These are phyloP conservation scores for Centrocercus urophasianus DNA, from an alignment of 2,113 vertebrate genomes.

Conservation along the genomic window DNA sequence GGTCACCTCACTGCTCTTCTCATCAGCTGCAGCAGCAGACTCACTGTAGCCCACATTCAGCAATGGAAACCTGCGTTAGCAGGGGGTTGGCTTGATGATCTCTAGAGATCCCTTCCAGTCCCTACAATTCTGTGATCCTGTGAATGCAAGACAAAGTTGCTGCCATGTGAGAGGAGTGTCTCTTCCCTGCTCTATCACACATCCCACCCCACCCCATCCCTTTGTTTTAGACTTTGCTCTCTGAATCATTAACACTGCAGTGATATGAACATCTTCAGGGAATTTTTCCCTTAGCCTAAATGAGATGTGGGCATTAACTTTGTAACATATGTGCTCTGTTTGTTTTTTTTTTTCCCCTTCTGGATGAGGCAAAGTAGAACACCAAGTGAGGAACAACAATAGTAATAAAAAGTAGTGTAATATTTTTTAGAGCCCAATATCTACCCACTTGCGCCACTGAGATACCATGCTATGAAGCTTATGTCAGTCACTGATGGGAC, in stretches of 20 bases:
- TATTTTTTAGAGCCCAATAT: constrained; percentile 20
- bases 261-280: neutral
- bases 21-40: neutral
- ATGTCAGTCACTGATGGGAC: neutral
- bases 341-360: neutral
- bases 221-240: neutral
- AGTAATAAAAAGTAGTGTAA: neutral
- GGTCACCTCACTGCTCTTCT: neutral
- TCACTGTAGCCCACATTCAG: neutral
- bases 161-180: neutral
- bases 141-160: neutral
- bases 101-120: too few relatives aligned
- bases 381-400: neutral
- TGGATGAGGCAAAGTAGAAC: neutral
- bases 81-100: too few relatives aligned
- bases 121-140: too few relatives aligned
- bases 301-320: neutral
- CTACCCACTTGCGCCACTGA: neutral
- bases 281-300: neutral
- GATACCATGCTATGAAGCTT: neutral
- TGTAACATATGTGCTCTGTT: neutral
- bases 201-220: rapidly evolving
- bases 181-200: neutral
- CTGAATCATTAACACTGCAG: neutral
- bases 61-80: too few relatives aligned